Base-by-base conservation (phyloP, 2,797 vertebrate genomes). In the Glyptemys insculpta region DNA sequence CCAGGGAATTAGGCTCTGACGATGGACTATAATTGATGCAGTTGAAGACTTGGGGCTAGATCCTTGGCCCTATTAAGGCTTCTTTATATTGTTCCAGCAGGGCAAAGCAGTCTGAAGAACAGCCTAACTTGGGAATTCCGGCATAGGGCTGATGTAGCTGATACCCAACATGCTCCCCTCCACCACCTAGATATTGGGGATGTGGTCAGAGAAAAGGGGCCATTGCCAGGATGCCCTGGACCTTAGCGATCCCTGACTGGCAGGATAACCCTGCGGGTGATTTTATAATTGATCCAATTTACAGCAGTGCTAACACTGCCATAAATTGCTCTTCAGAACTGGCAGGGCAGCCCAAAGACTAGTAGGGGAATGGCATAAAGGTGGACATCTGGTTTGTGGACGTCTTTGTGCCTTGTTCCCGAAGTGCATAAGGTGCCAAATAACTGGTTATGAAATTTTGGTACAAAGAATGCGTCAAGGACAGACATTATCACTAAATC, bases 381-480 rank as follows among this genome's bases (percentile, higher is more conserved):
- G 27, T 54, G 54, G 23, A 54, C 54, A 54, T 54, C 54, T 16
- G 18, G 88, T 4, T 90, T 89, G 12, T 12, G 3, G 2, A 12
- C 15, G 21, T 68, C 34, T 68, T 68, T 68, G n/a, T 8, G 8
- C 18, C 16, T 74, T 95, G 27, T 79, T 74, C 87, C 54, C 90
- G 53, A 89, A 91, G 80, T 85, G 87, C 34, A 79, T 27, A 57
- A 65, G 23, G 3, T 92, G 50, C 85, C 87, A 94, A 91, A 78
- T 72, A 85, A n/a, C n/a, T 37, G 18, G 6, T 2, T 76, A 2
- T 68, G 41, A 57, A 57, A 57, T 29, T 85, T 68, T 15, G 31
- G 5, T 72, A 6, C 87, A 47, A 94, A 16, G 68, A 74, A 49
- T 85, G 91, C 15, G 7, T 59, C 80, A 87, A 12, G 7, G 52